These are phyloP conservation scores for Ariolimax columbianus DNA, from an alignment of 2,888 invertebrate species.

Conservation along the genomic window DNA sequence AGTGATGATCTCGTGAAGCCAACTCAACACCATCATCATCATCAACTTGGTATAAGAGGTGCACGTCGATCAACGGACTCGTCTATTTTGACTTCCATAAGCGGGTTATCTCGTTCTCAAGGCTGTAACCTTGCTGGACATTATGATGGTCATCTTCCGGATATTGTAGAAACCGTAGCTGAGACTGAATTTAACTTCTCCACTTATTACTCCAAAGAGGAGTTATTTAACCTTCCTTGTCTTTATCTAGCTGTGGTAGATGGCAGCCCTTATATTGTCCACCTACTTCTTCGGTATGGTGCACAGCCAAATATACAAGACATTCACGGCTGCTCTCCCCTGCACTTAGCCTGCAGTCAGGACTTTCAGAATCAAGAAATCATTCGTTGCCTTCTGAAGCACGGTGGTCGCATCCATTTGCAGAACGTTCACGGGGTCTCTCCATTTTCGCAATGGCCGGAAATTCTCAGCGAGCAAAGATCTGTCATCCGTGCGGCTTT, in stretches of 20 bases:
- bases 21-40: constrained; percentile 4
- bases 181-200: constrained; percentile 42
- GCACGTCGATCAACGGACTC: constrained; percentile 11
- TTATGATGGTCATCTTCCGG: constrained; percentile 41
- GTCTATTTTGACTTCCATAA: neutral
- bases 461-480: constrained; percentile 80
- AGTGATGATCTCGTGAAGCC: constrained; percentile 14
- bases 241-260: constrained; percentile 82
- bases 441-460: constrained; percentile 81
- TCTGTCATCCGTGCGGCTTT: constrained; percentile 80
- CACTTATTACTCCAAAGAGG: constrained; percentile 66
- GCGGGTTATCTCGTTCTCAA: neutral
- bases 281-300: constrained; percentile 82
- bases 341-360: constrained; percentile 82
- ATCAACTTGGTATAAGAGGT: neutral
- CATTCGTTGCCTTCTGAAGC: constrained; percentile 80
- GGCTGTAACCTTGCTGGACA: neutral
- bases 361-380: constrained; percentile 82
- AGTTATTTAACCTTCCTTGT: constrained; percentile 82
- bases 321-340: constrained; percentile 82
- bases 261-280: constrained; percentile 81
- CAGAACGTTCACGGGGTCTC: constrained; percentile 81
- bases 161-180: constrained; percentile 47
- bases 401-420: constrained; percentile 80
- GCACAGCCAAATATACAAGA: constrained; percentile 81